Percentiles rank a stretch among this genome's conserved stretches.
Conservation (phyloP, 2,113 vertebrate species). For the Macrotis lagotis region DNA sequence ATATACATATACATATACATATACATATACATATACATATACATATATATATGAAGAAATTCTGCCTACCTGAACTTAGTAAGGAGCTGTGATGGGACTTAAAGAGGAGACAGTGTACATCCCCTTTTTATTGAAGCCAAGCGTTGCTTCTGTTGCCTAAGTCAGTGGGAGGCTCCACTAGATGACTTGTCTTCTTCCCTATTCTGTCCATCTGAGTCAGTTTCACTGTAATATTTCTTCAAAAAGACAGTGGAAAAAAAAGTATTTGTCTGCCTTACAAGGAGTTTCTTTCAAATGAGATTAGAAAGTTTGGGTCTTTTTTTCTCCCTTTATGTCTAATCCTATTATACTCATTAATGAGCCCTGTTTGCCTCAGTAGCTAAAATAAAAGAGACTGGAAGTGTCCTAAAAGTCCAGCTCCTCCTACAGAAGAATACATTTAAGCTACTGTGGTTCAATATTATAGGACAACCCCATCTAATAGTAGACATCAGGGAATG, state of each 20-base stretch:
- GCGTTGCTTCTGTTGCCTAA: slow-evolving; percentile 67
- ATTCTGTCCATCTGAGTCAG: slow-evolving; percentile 75
- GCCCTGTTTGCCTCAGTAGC: slow-evolving; percentile 74
- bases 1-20: too few species aligned
- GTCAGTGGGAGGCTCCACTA: slow-evolving; percentile 71
- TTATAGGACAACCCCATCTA: slow-evolving; percentile 48
- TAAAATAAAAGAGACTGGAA: slow-evolving; percentile 74
- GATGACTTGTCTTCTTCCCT: slow-evolving; percentile 72
- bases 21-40: too few species aligned
- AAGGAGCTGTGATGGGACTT: slow-evolving; percentile 53
- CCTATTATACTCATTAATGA: slow-evolving; percentile 80
- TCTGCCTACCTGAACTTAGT: slow-evolving; percentile 59
- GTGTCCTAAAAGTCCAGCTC: slow-evolving; percentile 70
- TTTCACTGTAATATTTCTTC: slow-evolving; percentile 61
- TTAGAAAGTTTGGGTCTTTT: slow-evolving; percentile 75
- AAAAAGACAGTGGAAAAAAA: slow-evolving; percentile 74
- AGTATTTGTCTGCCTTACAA: slow-evolving; percentile 74
- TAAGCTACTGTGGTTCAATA: slow-evolving; percentile 52
- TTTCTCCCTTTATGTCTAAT: slow-evolving; percentile 79
- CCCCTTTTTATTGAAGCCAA: slow-evolving; percentile 58
- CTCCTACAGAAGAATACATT: slow-evolving; percentile 69
- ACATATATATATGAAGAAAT: slow-evolving; percentile 62
- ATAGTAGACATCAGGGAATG: not conserved
- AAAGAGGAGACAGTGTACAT: slow-evolving; percentile 69
- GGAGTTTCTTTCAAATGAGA: slow-evolving; percentile 76